Conservation (phyloP, 53 echinoderm and acorn worm species). For the Pentamera pediparva region DNA sequence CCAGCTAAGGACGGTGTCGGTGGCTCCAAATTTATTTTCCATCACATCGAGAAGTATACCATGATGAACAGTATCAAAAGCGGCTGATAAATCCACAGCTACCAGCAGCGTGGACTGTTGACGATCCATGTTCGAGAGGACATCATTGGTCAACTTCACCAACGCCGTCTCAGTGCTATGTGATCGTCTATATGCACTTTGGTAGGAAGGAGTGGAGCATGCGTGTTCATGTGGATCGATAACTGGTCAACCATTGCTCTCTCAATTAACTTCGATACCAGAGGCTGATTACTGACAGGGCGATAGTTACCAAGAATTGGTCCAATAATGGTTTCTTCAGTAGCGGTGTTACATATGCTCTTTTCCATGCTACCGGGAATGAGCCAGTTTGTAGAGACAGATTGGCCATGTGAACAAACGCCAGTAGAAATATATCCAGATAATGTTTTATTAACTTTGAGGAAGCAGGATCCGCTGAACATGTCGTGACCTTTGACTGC, state of each 20-base stretch:
- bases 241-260: neutral
- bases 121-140: neutral
- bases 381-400: neutral
- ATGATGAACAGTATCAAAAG: too few relatives aligned
- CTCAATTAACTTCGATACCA: neutral
- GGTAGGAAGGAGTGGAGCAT: neutral
- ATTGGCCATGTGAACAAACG: neutral
- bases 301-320: neutral
- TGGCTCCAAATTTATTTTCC: too few relatives aligned
- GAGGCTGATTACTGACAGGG: neutral
- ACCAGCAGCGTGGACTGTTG: neutral
- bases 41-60: too few relatives aligned
- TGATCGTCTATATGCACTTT: neutral
- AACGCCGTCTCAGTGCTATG: neutral
- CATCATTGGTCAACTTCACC: neutral
- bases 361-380: neutral
- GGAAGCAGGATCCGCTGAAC: neutral
- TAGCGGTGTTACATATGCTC: neutral
- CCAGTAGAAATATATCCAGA: neutral
- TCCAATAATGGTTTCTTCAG: neutral
- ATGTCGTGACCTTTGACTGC: neutral
- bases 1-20: too few relatives aligned
- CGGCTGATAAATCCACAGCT: too few relatives aligned
- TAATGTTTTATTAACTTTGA: neutral
- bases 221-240: neutral